Conservation (phyloP, 2,113 vertebrate genomes). For the Camelus dromedarius region DNA sequence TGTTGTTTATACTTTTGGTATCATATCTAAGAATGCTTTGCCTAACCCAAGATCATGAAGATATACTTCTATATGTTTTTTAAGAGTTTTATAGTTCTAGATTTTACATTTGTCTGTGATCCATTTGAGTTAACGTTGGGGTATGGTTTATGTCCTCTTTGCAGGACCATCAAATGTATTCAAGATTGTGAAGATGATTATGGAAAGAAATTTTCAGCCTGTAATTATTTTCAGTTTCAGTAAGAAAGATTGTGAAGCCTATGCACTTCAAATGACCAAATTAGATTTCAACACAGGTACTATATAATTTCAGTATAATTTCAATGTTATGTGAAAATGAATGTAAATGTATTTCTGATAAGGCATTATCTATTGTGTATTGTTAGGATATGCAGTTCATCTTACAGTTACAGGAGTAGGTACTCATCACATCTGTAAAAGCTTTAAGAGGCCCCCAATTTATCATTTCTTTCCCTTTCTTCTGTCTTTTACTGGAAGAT, state of each 20-base stretch:
- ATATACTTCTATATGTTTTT: neutral
- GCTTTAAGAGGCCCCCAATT: neutral
- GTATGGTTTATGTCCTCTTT: neutral
- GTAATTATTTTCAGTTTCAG: slow-evolving; percentile 99
- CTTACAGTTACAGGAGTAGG: neutral
- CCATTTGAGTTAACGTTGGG: slow-evolving; percentile 48
- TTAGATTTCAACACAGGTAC: slow-evolving; percentile 98
- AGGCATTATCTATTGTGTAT: neutral
- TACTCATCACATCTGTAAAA: neutral
- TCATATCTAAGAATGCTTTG: neutral
- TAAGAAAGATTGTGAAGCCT: slow-evolving; percentile 99
- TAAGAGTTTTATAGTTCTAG: neutral
- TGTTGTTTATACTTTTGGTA: neutral
- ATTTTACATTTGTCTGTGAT: neutral
- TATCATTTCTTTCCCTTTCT: neutral
- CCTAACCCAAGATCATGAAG: neutral
- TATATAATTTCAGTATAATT: neutral
- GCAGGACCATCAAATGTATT: slow-evolving; percentile 98
- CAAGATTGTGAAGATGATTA: slow-evolving; percentile 99
- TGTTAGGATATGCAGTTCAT: neutral
- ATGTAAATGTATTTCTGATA: neutral
- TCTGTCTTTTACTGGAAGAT: neutral
- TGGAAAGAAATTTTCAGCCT: slow-evolving; percentile 99
- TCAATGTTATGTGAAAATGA: neutral
- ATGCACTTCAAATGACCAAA: slow-evolving; percentile 98